Base-by-base conservation (phyloP, 2,797 vertebrate genomes). In the Channa striata region DNA sequence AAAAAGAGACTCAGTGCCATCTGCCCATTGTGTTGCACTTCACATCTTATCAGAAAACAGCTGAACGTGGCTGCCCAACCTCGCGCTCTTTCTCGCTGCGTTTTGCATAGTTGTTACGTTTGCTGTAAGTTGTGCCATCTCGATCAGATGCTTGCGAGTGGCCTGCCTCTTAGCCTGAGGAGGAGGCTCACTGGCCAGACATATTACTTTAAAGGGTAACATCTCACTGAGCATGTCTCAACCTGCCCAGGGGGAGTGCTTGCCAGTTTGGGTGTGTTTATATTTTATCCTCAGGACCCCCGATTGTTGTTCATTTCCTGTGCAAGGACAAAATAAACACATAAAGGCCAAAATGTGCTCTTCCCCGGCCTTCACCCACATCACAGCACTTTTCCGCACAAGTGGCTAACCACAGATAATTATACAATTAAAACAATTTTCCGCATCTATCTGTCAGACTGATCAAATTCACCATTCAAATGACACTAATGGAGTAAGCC, bases 361-460 rank as follows among this genome's bases (percentile, higher is more conserved):
- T 82, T 86, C 85, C 70, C 83, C 72, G 59, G 82, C 89, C 83
- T 83, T 87, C 85, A 82, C 78, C 75, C 83, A 81, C 87, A 88
- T 86, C 83, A 82, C 84, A 64, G 82, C 86, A 83, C 80, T 89
- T 90, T 91, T 91, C 80, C 71, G 85, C 91, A 74, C 76, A 89
- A 91, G 84, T 90, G 90, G 88, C 85, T 87, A 86, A 91, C 86
- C 84, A 80, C 76, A 70, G 85, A 86, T 90, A 92, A 93, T 93
- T 88, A 89, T 87, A 89, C 90, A 94, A 93, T 94, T 94, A 94
- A 91, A 93, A 92, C 89, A 89, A 94, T 92, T 92, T 90, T 87
- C 84, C 74, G 77, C 84, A 78, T 92, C 87, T 88, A 89, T 92
- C 90, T 84, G 92, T 92, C 91, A 93, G 84, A 79, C 70, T 59